Conservation (phyloP, 2,797 vertebrate species). For the Protosalanx chinensis region DNA sequence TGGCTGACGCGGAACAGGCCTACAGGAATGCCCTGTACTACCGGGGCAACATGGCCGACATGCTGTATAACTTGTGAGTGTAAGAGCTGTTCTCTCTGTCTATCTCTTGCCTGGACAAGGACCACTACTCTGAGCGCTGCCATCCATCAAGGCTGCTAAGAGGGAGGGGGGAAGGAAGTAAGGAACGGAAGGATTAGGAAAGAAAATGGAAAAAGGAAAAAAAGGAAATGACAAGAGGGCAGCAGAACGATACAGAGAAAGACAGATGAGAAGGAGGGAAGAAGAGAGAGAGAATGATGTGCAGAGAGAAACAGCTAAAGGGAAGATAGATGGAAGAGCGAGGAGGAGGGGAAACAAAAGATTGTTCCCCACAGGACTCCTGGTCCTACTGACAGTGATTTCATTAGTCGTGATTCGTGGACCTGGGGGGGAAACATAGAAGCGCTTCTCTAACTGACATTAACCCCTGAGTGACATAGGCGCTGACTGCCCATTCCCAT, state of each 20-base stretch:
- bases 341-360: constrained; percentile 28
- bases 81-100: not conserved
- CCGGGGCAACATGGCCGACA: constrained; percentile 99
- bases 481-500: constrained; percentile 39
- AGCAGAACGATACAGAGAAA: not conserved
- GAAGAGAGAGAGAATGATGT: not conserved
- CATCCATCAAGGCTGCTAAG: not conserved
- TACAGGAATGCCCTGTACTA: constrained; percentile 98
- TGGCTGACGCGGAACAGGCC: constrained; percentile 91
- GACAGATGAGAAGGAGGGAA: not conserved
- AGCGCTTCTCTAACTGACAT: constrained; percentile 39
- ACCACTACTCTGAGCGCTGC: not conserved
- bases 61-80: constrained; percentile 99
- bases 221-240: not conserved
- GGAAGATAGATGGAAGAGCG: constrained; percentile 2
- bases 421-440: constrained; percentile 32
- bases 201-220: not conserved
- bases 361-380: constrained; percentile 41
- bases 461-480: constrained; percentile 39
- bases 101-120: not conserved
- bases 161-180: not conserved
- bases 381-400: constrained; percentile 51
- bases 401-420: constrained; percentile 53
- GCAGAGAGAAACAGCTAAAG: too few relatives aligned
- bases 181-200: not conserved